Evolutionary conservation across 2,888 invertebrate species (phyloP).

Genomic region (Endomychus coccineus): DNA sequence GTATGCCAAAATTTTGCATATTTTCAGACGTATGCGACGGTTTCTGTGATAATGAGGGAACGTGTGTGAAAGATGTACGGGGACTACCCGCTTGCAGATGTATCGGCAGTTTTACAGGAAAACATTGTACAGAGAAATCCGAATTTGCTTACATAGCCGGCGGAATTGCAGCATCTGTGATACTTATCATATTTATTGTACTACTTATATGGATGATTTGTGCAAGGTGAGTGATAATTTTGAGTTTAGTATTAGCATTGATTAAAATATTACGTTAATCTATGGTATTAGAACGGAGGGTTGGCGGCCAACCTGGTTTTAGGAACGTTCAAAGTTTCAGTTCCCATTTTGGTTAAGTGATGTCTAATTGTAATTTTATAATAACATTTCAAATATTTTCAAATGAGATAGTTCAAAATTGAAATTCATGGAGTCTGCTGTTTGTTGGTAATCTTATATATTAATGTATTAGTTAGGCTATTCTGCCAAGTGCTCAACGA

Average conservation of each 20-base stretch:
- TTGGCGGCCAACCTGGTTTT: too few species aligned
- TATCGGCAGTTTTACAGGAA: conserved; percentile 85
- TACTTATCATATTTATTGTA: conserved; percentile 85
- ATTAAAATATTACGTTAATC: not conserved
- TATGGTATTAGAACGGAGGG: too few species aligned
- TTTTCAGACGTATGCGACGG: conserved; percentile 70
- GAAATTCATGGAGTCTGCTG: too few species aligned
- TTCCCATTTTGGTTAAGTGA: too few species aligned
- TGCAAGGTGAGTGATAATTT: conserved; percentile 72
- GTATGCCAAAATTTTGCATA: too few species aligned
- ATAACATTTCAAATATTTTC: too few species aligned
- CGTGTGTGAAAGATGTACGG: conserved; percentile 74
- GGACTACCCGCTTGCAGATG: conserved; percentile 85
- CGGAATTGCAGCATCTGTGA: conserved; percentile 89
- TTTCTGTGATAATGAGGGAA: conserved; percentile 85
- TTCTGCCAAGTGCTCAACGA: too few species aligned
- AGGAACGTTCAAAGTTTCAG: too few species aligned
- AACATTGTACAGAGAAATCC: conserved; percentile 83
- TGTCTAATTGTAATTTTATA: too few species aligned
- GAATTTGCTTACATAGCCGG: conserved; percentile 93
- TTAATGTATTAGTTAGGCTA: too few species aligned
- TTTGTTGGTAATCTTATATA: too few species aligned
- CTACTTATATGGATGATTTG: conserved; percentile 97
- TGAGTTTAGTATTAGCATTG: not conserved
- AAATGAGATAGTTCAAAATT: too few species aligned